Base-by-base conservation (phyloP, 2,888 invertebrate genomes). In the Magallana nippona region DNA sequence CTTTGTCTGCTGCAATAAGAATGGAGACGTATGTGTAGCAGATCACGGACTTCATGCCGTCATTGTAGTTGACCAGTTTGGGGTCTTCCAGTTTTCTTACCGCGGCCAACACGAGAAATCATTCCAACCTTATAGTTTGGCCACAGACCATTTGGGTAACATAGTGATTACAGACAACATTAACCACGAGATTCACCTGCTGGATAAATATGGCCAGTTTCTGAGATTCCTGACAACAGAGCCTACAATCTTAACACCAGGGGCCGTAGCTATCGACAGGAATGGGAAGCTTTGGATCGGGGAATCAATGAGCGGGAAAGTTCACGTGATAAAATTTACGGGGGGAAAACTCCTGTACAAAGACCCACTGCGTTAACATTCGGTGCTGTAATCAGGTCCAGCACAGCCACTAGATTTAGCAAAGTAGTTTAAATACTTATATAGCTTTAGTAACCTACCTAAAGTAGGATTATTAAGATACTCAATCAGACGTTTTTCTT, bases 141-240 rank as follows among this genome's bases (percentile, higher is more conserved):
- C 77, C 2, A 32, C 32, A 5, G 77, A 77, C 13, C 32, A 44
- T 44, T 10, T 32, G 27, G 17, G 44, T 17, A 32, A 17, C 17
- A 27, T 77, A 3, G 27, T 19, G 17, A 10, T 27, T 10, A 32
- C 77, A 8, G 77, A 77, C 17, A 17, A 22, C 17, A 32, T 11
- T 10, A 77, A 77, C 44, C 77, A 77, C 44, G 11, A 77, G 27
- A 77, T 77, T 17, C 77, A 77, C 27, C 77, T 77, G n/a, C 11
- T 77, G 15, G 77, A 77, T 77, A 77, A 77, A 44, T 27, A 77
- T 17, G 77, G 77, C 17, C 32, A 77, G 17, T 77, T 77, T 44
- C 17, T 77, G 15, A 19, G 17, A 2, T 77, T 77, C 17, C 27
- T 77, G 22, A 27, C 8, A 5, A 8, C 32, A 15, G 77, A 77